Base-by-base conservation (phyloP, 2,888 invertebrate species). In the Caenorhabditis wallacei region DNA sequence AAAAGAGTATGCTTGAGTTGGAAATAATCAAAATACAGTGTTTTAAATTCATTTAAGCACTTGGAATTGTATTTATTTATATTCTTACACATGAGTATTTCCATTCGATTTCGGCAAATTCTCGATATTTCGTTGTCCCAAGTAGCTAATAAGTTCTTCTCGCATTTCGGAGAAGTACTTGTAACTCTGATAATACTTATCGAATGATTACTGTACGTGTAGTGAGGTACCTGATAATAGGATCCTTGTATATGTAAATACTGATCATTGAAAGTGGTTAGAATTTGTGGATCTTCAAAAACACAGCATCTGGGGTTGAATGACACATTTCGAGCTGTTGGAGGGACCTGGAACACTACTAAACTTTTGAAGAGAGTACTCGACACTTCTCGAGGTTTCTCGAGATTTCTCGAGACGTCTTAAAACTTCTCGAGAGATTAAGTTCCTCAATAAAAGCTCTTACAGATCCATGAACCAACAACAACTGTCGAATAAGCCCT, bases 141-240 rank as follows among this genome's bases (percentile, higher is more conserved):
- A 26, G n/a, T 30, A 56, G 16, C 30, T 8, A 7, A 30, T 4
- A 24, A 56, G 16, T 2, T 26, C 30, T 30, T 26, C 11, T n/a
- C 30, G 30, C 56, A 56, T 56, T 13, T n/a, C 16, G 7, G 3
- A n/a, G 11, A 56, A 56, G n/a, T 56, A 56, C 24, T 56, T 56
- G 56, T 30, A 56, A n/a, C 56, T 56, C 56, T 56, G 30, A 30
- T n/a, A 30, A 30, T 4, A 26, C 24, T 13, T 54, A 11, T 22
- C 3, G 2, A 13, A 22, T 13, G 1, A 13, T 54, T 8, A 1
- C 0, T 54, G 53, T 54, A 35, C 5, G 10, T 4, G 35, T 10
- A 35, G 10, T 24, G 22, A 24, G 5, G 11, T 1, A 56, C 56
- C 30, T 56, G 56, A 26, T 30, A 56, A n/a, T 56, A 56, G 30